These are phyloP conservation scores for Morbakka virulenta DNA, from an alignment of 30 jellyfish, hydroid and myxozoan genomes.

Conservation along the genomic window DNA sequence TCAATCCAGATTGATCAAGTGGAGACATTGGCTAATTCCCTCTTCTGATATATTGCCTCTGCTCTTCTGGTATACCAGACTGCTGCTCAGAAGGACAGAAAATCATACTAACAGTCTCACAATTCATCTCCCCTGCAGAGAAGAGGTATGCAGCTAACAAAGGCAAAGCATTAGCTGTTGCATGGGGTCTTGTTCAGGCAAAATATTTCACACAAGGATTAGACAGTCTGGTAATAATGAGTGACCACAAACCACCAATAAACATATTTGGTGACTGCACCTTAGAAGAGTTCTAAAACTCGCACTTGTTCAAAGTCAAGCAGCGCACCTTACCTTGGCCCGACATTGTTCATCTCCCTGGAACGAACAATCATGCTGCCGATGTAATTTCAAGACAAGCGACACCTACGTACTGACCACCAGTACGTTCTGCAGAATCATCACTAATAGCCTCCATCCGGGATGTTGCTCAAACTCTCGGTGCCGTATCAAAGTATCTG, in stretches of 20 bases:
- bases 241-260: constrained; percentile 28
- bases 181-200: not conserved
- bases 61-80: not conserved
- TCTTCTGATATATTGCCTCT: constrained; percentile 1
- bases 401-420: no score
- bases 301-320: no score
- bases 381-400: no score
- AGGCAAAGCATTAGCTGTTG: constrained; percentile 27
- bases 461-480: no score
- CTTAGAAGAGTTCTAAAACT: not conserved
- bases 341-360: no score
- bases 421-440: no score
- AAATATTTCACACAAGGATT: constrained; percentile 14
- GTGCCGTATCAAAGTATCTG: no score
- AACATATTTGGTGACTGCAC: constrained; percentile 25
- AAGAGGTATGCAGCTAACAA: constrained; percentile 6
- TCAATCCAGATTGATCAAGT: constrained; percentile 32
- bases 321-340: no score
- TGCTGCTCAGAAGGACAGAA: constrained; percentile 24
- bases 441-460: no score
- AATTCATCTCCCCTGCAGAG: constrained; percentile 5
- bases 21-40: constrained; percentile 32
- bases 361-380: no score
- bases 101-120: constrained; percentile 8
- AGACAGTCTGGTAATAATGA: not conserved